These are phyloP conservation scores for Tokudaia muenninki DNA, from an alignment of 2,797 vertebrate genomes.

Conservation along the genomic window DNA sequence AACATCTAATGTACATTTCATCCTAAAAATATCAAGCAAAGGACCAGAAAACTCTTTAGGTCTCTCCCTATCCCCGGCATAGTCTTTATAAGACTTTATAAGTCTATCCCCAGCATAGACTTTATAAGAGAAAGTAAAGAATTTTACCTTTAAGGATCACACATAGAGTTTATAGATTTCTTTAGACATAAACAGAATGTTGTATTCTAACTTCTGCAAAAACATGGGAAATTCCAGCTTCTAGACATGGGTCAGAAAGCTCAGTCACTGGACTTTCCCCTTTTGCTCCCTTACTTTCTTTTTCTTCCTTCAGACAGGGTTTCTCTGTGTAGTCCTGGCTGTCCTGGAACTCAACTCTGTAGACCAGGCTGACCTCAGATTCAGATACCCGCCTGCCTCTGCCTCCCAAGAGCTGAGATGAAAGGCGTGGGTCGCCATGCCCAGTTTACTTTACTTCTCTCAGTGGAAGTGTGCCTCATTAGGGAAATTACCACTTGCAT, in stretches of 20 bases:
- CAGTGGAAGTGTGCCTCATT: neutral
- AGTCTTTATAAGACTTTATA: no score
- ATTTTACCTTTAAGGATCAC: neutral
- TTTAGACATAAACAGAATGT: neutral
- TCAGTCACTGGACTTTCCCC: neutral
- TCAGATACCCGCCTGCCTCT: no score
- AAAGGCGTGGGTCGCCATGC: no score
- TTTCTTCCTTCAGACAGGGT: no score
- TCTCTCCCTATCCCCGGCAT: no score
- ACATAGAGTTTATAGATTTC: neutral
- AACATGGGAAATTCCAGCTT: slow-evolving; percentile 36
- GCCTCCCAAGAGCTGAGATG: no score
- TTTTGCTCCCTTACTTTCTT: neutral
- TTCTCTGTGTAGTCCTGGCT: neutral
- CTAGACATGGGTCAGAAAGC: neutral
- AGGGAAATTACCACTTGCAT: neutral
- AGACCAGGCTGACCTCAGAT: neutral
- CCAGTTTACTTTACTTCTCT: neutral
- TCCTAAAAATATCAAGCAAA: slow-evolving; percentile 48
- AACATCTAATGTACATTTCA: slow-evolving; percentile 5
- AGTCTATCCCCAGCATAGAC: no score
- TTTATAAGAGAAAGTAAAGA: slow-evolving; percentile 43
- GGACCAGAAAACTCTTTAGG: no score
- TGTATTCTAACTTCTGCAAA: neutral
- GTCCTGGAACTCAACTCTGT: neutral